phyloP scores from a whole-genome alignment of 2,113 vertebrate species.

The Indicator indicator region DNA sequence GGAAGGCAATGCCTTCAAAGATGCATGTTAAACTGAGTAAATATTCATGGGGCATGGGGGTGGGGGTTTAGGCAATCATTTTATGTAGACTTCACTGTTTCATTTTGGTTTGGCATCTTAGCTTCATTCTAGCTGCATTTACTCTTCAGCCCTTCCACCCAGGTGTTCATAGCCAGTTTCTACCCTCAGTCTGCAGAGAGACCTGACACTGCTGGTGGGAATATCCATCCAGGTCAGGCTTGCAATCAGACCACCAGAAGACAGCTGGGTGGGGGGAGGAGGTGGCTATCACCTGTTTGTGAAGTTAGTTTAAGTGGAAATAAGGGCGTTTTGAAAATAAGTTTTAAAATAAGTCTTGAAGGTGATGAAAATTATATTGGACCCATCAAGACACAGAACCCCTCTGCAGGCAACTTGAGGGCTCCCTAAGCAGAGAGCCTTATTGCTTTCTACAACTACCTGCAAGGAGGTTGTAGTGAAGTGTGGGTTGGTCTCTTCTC shows the following conservation, averaged over 20 bases:
- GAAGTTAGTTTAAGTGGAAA: background rate
- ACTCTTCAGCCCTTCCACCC: background rate
- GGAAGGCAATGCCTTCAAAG: background rate
- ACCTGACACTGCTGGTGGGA: background rate
- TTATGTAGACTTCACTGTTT: background rate
- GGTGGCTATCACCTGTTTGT: background rate
- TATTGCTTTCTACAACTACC: too few relatives aligned
- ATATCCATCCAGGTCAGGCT: background rate
- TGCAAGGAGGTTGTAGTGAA: too few relatives aligned
- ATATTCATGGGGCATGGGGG: background rate
- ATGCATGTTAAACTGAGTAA: background rate
- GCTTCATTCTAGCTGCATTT: background rate
- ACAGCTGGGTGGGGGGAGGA: background rate
- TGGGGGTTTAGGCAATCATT: background rate
- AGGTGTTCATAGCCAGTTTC: background rate
- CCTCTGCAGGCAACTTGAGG: background rate
- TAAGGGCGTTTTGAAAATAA: background rate
- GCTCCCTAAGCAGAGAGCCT: background rate
- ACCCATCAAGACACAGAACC: fast-evolving
- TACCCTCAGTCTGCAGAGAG: background rate
- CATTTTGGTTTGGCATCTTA: background rate
- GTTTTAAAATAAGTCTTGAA: background rate
- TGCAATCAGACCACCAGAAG: background rate
- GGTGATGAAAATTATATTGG: background rate
- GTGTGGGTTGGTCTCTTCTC: too few relatives aligned